These are phyloP conservation scores for Dryomyza anilis DNA, from an alignment of 2,888 invertebrate species.

Conservation along the genomic window DNA sequence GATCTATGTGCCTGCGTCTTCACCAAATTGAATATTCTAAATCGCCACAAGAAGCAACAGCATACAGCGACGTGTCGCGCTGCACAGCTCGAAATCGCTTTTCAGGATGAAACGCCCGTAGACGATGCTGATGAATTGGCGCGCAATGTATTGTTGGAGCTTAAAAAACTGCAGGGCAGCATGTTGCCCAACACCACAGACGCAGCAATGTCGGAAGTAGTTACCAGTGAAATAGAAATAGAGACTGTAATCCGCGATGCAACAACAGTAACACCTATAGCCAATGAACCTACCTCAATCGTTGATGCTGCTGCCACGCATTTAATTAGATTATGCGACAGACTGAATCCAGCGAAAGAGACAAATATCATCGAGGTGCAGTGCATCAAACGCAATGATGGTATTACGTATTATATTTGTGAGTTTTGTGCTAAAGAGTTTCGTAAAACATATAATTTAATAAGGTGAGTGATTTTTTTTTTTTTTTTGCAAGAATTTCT, in stretches of 20 bases:
- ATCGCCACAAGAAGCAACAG: constrained; percentile 38
- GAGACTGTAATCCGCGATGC: no score
- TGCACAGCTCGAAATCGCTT: not conserved
- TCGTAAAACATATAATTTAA: constrained; percentile 42
- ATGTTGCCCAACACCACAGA: no score
- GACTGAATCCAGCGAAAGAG: constrained; percentile 36
- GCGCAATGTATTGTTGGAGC: constrained; percentile 37
- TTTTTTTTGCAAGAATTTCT: no score
- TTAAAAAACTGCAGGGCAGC: constrained; percentile 40
- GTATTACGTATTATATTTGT: constrained; percentile 41
- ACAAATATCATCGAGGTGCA: constrained; percentile 34
- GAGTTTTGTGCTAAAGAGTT: constrained; percentile 47
- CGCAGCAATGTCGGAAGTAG: no score
- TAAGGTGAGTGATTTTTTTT: constrained; percentile 40
- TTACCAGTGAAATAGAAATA: no score
- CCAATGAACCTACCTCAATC: constrained; percentile 14
- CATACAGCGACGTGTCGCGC: constrained; percentile 25
- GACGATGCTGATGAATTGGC: constrained; percentile 38
- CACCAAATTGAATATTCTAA: constrained; percentile 38
- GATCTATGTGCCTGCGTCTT: constrained; percentile 39
- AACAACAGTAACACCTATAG: constrained; percentile 13
- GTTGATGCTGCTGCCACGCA: not conserved
- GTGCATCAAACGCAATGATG: constrained; percentile 31
- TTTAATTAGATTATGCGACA: constrained; percentile 33
- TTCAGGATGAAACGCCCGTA: constrained; percentile 26